These are phyloP conservation scores for Lemur catta DNA, from an alignment of 2,797 vertebrate genomes.

Conservation along the genomic window DNA sequence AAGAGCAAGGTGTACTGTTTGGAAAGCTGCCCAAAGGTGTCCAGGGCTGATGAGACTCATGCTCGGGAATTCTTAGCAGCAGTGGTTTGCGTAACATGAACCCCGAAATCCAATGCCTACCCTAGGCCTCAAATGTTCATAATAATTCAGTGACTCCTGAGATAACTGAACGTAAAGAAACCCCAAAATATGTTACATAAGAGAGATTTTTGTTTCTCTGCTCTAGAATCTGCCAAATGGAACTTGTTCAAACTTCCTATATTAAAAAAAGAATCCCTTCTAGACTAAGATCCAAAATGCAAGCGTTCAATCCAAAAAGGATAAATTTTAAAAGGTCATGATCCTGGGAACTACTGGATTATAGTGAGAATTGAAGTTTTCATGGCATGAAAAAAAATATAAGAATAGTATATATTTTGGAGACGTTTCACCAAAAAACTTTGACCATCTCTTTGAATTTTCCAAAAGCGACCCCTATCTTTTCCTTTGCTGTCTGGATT, in stretches of 20 bases:
- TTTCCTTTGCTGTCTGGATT: background rate
- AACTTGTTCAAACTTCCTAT: background rate
- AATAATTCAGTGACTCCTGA: background rate
- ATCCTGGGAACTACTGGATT: background rate
- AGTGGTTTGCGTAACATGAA: background rate
- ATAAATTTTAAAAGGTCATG: background rate
- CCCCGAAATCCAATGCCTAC: background rate
- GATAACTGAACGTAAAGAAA: background rate
- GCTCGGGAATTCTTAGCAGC: background rate
- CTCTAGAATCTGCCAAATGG: background rate
- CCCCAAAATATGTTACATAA: background rate
- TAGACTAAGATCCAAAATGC: background rate
- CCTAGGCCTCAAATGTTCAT: background rate
- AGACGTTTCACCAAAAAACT: background rate
- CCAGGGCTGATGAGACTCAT: background rate
- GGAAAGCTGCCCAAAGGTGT: background rate
- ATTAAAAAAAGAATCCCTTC: background rate
- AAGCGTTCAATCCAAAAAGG: background rate
- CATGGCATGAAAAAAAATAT: background rate
- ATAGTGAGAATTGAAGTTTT: background rate
- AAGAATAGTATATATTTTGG: background rate
- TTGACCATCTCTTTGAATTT: background rate
- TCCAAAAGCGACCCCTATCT: background rate
- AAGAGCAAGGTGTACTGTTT: background rate
- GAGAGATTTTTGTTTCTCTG: slow-evolving; percentile 19